Percentiles rank a stretch among this genome's conserved stretches.
Evolutionary conservation across 1,140 invertebrate species (phyloP).

Genomic region (Aphidius ervi): DNA sequence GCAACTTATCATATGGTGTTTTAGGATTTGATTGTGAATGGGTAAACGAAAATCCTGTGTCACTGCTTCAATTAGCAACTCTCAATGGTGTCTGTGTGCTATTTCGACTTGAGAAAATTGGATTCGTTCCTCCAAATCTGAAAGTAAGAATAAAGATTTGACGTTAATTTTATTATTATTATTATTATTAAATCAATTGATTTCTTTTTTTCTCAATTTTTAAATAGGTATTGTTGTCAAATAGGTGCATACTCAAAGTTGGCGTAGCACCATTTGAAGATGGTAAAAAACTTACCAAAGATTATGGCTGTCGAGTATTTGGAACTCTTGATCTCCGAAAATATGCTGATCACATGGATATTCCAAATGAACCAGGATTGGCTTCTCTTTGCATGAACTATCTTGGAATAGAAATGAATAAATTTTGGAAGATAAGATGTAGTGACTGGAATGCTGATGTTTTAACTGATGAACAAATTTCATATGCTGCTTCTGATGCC

Average conservation of each 20-base stretch:
- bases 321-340: constrained; percentile 71
- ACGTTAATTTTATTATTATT: no score
- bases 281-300: constrained; percentile 62
- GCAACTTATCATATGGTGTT: constrained; percentile 45
- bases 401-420: constrained; percentile 62
- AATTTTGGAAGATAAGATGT: constrained; percentile 60
- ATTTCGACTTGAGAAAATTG: constrained; percentile 59
- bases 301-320: constrained; percentile 62
- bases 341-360: constrained; percentile 52
- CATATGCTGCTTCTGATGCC: constrained; percentile 72
- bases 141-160: constrained; percentile 37
- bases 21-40: constrained; percentile 72
- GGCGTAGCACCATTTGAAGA: constrained; percentile 71
- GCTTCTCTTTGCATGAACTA: constrained; percentile 58
- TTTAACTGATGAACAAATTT: constrained; percentile 60
- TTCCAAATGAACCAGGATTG: constrained; percentile 57
- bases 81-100: constrained; percentile 60
- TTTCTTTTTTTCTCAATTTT: constrained; percentile 11
- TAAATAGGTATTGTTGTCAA: constrained; percentile 48
- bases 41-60: constrained; percentile 59
- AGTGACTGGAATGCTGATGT: constrained; percentile 70
- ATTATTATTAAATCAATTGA: no score
- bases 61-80: constrained; percentile 64
- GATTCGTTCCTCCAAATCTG: constrained; percentile 56
- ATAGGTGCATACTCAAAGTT: constrained; percentile 64